A percentile compares a stretch with the other conserved stretches of the same genome.
These are phyloP conservation scores for Ginglymostoma cirratum DNA, from an alignment of 2,113 vertebrate species.

Conservation along the genomic window DNA sequence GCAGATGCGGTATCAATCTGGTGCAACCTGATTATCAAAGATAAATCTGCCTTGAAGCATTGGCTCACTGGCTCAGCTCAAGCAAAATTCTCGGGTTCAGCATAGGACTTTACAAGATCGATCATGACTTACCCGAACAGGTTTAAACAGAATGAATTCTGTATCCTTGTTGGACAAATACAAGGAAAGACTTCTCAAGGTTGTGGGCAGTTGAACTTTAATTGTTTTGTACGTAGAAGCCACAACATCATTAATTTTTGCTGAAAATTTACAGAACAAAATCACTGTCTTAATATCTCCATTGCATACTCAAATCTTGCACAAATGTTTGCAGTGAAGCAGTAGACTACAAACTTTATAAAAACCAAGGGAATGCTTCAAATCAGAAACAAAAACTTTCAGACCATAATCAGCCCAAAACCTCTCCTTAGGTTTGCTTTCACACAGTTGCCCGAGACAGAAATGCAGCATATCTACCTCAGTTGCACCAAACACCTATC, in stretches of 20 bases:
- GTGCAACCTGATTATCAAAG: not conserved
- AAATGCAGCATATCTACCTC: not conserved
- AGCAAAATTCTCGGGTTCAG: not conserved
- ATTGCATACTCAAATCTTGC: not conserved
- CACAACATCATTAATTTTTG: constrained; percentile 85
- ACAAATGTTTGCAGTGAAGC: not conserved
- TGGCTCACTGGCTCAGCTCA: not conserved
- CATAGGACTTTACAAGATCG: constrained; percentile 33
- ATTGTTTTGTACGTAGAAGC: constrained; percentile 80
- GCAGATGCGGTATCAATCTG: not conserved
- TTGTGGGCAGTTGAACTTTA: constrained; percentile 84
- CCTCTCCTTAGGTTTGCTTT: not conserved
- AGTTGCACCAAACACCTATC: not conserved
- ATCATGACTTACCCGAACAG: constrained; percentile 77
- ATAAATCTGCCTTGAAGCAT: not conserved
- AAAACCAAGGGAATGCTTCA: too few species aligned
- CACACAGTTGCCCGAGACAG: not conserved
- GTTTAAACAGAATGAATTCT: constrained; percentile 95
- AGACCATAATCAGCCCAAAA: not conserved
- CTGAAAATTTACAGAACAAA: constrained; percentile 59
- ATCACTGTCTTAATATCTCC: not conserved
- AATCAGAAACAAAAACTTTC: too few species aligned
- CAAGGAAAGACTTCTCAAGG: constrained; percentile 86
- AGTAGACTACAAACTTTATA: too few species aligned
- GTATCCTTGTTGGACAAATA: constrained; percentile 95